Conservation (phyloP, 1,140 invertebrate species). For the Lepidurus couesii region DNA sequence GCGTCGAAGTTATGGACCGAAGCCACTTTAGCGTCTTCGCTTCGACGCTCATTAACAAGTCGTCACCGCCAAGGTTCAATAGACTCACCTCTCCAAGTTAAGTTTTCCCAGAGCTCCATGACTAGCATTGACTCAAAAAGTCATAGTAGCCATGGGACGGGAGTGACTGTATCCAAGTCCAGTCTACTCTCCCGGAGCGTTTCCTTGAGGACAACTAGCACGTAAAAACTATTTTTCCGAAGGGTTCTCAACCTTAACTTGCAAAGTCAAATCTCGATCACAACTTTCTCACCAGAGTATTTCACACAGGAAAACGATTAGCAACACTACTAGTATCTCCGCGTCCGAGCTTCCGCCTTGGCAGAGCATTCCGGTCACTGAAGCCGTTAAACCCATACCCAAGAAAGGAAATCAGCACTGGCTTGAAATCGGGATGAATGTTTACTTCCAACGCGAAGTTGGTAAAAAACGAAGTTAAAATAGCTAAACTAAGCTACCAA, state of each 20-base stretch:
- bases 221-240: not conserved
- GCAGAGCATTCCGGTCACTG: conserved; percentile 31
- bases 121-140: not conserved
- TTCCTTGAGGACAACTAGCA: not conserved
- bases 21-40: not conserved
- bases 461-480: conserved; percentile 35
- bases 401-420: conserved; percentile 37
- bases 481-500: not conserved
- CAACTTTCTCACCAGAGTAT: not conserved
- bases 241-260: not conserved
- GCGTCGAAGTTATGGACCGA: not conserved
- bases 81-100: not conserved
- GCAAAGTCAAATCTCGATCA: not conserved
- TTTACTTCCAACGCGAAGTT: conserved; percentile 40
- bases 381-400: conserved; percentile 30
- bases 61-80: not conserved
- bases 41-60: not conserved
- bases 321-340: not conserved
- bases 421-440: conserved; percentile 40
- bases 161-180: not conserved
- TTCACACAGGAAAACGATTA: not conserved
- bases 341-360: conserved; percentile 27
- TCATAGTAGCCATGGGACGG: not conserved
- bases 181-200: not conserved
- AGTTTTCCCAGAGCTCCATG: not conserved